Base-by-base conservation (phyloP, 2,113 vertebrate genomes). In the Malurus alboscapulatus region DNA sequence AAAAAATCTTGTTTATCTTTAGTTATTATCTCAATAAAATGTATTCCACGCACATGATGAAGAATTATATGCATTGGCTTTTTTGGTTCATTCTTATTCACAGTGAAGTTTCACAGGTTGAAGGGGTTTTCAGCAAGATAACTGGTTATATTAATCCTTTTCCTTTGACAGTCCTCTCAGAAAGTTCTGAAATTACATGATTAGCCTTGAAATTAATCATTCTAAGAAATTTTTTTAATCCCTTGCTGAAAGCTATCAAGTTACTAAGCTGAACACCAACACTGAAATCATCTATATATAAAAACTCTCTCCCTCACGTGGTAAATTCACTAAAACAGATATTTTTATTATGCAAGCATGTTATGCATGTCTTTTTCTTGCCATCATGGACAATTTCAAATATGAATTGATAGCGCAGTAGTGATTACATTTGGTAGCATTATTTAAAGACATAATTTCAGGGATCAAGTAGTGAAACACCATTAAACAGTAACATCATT, bases 381-480 rank as follows among this genome's bases (percentile, higher is more conserved):
- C 36, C 69, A 67, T 29, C 26, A 89, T 8, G 62, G 53, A 78
- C 17, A 93, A 63, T 44, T 90, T 51, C 19, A 96, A 61, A 58
- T 67, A 45, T 82, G 22, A 96, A 92, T 58, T 94, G 32, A 88
- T 83, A 85, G 29, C 48, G 87, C 24, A 66, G 9, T 36, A 92
- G 26, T 83, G 67, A 77, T 77, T 92, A 90, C 7, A 57, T 30
- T 44, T 71, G 42, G 11, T 62, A 82, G 85, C 45, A 78, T 85
- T 83, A 93, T 90, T 90, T 86, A 95, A 53, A 94, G 32, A 54
- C 65, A 73, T 84, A 61, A 92, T 93, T 96, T 92, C n/a, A 86
- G 68, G 54, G 32, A 92, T 81, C 88, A 91, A 75, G 45, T 74
- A 93, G 62, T 73, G 85, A 58, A 96, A 93, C 58, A 81, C 8